Conservation (phyloP, 2,797 vertebrate species). For the Fratercula arctica region DNA sequence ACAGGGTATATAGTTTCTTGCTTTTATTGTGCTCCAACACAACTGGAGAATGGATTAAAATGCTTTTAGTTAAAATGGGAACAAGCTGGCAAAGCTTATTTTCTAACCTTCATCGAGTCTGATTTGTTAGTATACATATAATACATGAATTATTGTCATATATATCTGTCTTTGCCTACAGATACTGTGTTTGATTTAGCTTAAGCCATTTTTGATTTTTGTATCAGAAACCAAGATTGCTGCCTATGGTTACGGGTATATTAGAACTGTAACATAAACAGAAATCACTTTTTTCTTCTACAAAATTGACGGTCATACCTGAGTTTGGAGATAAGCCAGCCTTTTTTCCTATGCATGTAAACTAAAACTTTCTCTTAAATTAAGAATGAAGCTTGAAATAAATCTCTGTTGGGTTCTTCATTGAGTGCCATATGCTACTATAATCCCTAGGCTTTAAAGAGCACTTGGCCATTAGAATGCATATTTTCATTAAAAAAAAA, state of each 20-base stretch:
- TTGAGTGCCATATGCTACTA: neutral
- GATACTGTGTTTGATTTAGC: neutral
- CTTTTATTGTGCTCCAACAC: neutral
- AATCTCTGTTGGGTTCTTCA: neutral
- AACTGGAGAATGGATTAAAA: neutral
- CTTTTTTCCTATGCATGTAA: neutral
- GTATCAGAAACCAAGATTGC: neutral
- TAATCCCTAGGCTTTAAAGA: neutral
- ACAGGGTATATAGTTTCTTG: neutral
- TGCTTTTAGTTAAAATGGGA: neutral
- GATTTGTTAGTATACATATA: neutral
- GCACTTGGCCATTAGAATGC: neutral
- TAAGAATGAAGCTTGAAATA: accelerated
- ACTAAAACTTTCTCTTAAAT: neutral
- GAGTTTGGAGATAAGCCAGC: neutral
- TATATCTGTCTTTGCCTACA: neutral
- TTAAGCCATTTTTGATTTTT: neutral
- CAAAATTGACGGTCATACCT: neutral
- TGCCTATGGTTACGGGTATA: neutral
- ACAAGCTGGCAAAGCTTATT: neutral
- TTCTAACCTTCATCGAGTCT: neutral
- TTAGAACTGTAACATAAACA: neutral
- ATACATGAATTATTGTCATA: neutral
- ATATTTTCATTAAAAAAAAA: neutral
- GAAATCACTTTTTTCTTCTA: neutral